Percentiles rank a stretch among this genome's conserved stretches.
These are phyloP conservation scores for Sthenelais limicola DNA, from an alignment of 2,888 invertebrate genomes.

Conservation along the genomic window DNA sequence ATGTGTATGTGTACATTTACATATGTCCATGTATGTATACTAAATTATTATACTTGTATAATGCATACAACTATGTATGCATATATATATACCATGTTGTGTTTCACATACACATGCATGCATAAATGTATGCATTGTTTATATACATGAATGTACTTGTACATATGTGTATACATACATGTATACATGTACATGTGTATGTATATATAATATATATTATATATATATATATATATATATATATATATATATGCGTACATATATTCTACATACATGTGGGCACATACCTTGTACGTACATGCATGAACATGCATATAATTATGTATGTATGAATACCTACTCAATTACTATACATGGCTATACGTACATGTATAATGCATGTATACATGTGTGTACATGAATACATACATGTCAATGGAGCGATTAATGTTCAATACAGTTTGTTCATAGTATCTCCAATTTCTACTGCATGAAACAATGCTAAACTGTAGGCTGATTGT, in stretches of 20 bases:
- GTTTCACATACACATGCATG: not conserved
- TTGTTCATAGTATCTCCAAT: too few relatives aligned
- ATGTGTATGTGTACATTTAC: not conserved
- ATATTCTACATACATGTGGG: not conserved
- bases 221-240: not conserved
- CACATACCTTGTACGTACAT: slow-evolving; percentile 3
- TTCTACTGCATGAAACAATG: too few relatives aligned
- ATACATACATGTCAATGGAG: too few relatives aligned
- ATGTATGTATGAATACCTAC: not conserved
- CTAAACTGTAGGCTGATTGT: too few relatives aligned
- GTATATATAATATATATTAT: not conserved
- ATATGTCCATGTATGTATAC: not conserved
- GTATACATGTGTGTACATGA: too few relatives aligned
- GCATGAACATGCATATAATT: not conserved
- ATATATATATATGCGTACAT: not conserved
- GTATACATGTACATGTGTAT: not conserved
- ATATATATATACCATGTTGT: not conserved
- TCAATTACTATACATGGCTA: too few relatives aligned
- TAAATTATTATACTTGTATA: too few relatives aligned
- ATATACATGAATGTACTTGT: not conserved
- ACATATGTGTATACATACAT: not conserved
- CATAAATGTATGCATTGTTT: not conserved
- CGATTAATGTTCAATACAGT: too few relatives aligned
- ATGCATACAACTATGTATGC: not conserved
- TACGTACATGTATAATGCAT: too few relatives aligned